A percentile compares a stretch with the other conserved stretches of the same genome.
These are phyloP conservation scores for Perognathus longimembris DNA, from an alignment of 2,113 vertebrate genomes.

Conservation along the genomic window DNA sequence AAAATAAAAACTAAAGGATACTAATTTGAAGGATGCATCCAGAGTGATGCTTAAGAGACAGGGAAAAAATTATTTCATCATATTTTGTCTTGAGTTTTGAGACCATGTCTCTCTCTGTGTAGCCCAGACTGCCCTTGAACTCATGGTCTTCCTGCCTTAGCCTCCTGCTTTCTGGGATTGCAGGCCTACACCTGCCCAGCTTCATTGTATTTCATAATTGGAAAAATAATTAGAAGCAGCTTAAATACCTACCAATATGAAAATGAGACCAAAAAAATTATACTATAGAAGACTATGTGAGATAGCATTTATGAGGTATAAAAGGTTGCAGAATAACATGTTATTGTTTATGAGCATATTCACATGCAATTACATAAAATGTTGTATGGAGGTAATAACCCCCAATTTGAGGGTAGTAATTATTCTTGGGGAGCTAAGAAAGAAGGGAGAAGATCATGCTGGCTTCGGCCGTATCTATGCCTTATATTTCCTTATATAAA, in stretches of 20 bases:
- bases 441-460: neutral
- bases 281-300: neutral
- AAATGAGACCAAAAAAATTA: neutral
- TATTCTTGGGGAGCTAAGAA: neutral
- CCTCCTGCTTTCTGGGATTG: neutral
- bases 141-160: neutral
- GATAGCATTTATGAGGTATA: neutral
- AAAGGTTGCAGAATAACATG: neutral
- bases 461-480: neutral
- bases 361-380: neutral
- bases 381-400: neutral
- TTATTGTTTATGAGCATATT: neutral
- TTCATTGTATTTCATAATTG: neutral
- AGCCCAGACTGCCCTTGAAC: neutral
- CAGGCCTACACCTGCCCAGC: neutral
- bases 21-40: neutral
- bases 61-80: neutral
- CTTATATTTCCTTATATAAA: constrained; percentile 6
- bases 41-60: neutral
- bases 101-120: neutral
- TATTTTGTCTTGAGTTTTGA: too few species aligned
- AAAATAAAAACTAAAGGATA: neutral
- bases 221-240: neutral
- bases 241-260: neutral
- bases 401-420: neutral